phyloP scores from a whole-genome alignment of 1,140 invertebrate genomes.

The Drosophila melanogaster region DNA sequence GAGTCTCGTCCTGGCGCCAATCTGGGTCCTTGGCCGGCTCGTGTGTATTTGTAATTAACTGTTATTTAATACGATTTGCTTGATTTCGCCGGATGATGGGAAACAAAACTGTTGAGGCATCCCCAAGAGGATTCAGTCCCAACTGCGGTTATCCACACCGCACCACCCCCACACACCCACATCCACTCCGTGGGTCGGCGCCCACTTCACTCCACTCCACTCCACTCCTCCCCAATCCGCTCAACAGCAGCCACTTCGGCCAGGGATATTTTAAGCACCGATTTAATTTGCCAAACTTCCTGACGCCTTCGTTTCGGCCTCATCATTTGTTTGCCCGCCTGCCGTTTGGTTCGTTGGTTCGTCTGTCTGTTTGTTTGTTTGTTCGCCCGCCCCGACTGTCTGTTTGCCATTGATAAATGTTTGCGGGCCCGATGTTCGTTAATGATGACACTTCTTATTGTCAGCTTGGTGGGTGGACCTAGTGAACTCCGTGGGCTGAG shows the following conservation, averaged over 20 bases:
- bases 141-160: conserved; percentile 33
- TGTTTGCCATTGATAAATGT: conserved; percentile 72
- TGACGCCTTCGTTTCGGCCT: conserved; percentile 56
- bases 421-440: conserved; percentile 58
- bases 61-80: conserved; percentile 81
- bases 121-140: conserved; percentile 15
- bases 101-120: conserved; percentile 35
- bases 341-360: too few relatives aligned
- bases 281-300: conserved; percentile 74
- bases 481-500: too few relatives aligned
- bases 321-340: conserved; percentile 60
- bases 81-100: conserved; percentile 54
- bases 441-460: conserved; percentile 79
- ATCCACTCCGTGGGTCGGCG: background rate
- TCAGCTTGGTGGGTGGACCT: conserved; percentile 33
- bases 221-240: background rate
- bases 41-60: conserved; percentile 77
- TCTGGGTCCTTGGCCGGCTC: conserved; percentile 14
- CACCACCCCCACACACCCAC: too few relatives aligned
- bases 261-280: conserved; percentile 44
- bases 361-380: background rate
- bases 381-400: conserved; percentile 1
- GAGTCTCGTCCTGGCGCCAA: conserved; percentile 8
- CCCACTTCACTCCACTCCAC: too few relatives aligned
- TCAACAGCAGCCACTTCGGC: background rate